These are phyloP conservation scores for Lagorchestes hirsutus DNA, from an alignment of 2,797 vertebrate genomes.

Conservation along the genomic window DNA sequence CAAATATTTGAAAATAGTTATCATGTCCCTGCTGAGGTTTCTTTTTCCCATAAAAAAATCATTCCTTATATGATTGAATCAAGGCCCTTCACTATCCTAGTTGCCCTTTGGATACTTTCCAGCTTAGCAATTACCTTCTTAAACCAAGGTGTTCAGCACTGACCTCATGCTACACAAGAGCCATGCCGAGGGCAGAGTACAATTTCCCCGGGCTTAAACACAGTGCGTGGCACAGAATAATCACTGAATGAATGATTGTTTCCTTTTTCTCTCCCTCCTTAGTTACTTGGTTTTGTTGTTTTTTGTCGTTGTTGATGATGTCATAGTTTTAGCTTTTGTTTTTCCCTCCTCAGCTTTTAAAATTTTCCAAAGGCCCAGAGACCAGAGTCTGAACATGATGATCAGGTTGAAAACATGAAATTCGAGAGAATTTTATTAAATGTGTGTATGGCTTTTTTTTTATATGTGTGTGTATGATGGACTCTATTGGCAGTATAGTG, in stretches of 20 bases:
- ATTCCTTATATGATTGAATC: background rate
- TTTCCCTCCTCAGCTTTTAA: background rate
- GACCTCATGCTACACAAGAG: background rate
- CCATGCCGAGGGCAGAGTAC: background rate
- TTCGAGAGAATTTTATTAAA: background rate
- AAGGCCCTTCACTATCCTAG: background rate
- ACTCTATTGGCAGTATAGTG: background rate
- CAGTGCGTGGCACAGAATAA: background rate
- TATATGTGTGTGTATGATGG: no score
- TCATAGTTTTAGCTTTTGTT: background rate
- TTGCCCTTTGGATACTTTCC: background rate
- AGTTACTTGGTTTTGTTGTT: no score
- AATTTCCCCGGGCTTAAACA: background rate
- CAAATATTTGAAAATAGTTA: background rate
- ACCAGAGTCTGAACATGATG: background rate
- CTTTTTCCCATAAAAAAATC: background rate
- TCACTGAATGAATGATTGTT: background rate
- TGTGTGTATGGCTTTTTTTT: no score
- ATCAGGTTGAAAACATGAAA: background rate
- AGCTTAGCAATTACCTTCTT: background rate
- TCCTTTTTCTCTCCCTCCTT: background rate
- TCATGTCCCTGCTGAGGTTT: background rate
- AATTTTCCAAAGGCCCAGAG: background rate
- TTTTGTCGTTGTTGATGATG: no score
- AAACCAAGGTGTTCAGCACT: background rate